Percentiles rank a stretch among this genome's conserved stretches.
These are phyloP conservation scores for Fabriciana adippe DNA, from an alignment of 2,888 invertebrate genomes.

Conservation along the genomic window DNA sequence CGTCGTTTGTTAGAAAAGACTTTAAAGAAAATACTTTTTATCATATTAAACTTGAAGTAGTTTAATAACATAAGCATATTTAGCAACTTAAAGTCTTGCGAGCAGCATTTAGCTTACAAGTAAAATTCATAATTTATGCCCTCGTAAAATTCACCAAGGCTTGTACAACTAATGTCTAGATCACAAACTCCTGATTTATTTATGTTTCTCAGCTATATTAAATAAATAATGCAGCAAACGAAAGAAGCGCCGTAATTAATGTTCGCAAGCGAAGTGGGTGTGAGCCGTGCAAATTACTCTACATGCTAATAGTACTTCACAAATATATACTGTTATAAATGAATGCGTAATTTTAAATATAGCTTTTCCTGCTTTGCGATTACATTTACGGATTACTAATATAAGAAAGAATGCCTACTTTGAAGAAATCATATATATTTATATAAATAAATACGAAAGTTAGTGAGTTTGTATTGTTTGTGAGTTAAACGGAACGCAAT, in stretches of 20 bases:
- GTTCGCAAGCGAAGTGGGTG: conserved; percentile 28
- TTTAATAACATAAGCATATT: too few species aligned
- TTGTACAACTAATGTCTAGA: conserved; percentile 30
- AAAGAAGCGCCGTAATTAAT: conserved; percentile 28
- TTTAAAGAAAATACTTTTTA: too few species aligned
- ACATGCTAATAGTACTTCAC: conserved; percentile 24
- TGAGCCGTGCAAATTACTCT: conserved; percentile 29
- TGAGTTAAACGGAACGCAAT: too few species aligned
- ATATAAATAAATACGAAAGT: too few species aligned
- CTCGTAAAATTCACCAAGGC: conserved; percentile 26
- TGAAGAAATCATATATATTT: too few species aligned
- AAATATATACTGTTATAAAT: conserved; percentile 24
- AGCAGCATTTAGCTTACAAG: conserved; percentile 7
- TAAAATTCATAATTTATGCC: conserved; percentile 28
- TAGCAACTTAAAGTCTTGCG: not conserved
- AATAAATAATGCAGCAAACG: conserved; percentile 30
- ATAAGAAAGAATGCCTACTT: too few species aligned
- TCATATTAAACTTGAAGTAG: too few species aligned
- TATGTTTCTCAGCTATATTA: conserved; percentile 18
- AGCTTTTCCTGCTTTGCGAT: too few species aligned
- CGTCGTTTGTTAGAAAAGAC: too few species aligned
- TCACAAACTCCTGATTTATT: conserved; percentile 32
- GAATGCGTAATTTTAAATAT: conserved; percentile 17
- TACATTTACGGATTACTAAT: too few species aligned
- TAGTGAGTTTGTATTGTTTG: too few species aligned